Evolutionary conservation across 2,113 vertebrate genomes (phyloP).

Genomic region (Bucco capensis): DNA sequence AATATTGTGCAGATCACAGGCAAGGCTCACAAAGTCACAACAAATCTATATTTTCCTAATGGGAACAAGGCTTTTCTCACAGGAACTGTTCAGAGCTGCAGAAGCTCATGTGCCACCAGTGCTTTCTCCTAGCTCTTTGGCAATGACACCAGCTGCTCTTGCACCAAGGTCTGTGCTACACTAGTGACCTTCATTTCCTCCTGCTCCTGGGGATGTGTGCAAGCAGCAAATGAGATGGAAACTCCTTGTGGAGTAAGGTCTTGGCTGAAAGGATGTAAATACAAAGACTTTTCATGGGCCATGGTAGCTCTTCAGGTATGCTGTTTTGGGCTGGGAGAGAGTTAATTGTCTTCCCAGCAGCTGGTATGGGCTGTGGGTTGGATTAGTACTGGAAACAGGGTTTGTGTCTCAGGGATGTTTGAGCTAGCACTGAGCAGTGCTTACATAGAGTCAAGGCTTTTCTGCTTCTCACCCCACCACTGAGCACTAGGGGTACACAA

Average conservation of each 20-base stretch:
- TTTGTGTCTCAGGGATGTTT: not conserved
- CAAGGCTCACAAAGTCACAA: not conserved
- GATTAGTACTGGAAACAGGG: too few relatives aligned
- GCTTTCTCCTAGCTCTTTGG: not conserved
- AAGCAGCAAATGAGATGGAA: not conserved
- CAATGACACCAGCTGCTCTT: not conserved
- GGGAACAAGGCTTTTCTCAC: not conserved
- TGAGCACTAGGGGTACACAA: not conserved
- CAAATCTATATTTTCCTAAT: conserved; percentile 21
- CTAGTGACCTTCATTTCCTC: not conserved
- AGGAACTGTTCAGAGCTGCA: not conserved
- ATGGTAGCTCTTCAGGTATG: not conserved
- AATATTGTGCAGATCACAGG: not conserved
- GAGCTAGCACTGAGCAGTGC: not conserved
- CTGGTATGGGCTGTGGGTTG: not conserved
- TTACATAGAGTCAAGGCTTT: not conserved
- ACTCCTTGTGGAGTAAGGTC: not conserved
- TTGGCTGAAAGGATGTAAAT: not conserved
- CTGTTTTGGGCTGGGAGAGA: not conserved
- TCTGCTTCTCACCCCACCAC: not conserved
- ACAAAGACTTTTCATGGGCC: not conserved
- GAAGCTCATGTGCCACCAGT: not conserved
- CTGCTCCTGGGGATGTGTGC: not conserved
- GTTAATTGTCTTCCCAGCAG: not conserved
- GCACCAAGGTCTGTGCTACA: not conserved